Percentiles rank a stretch among this genome's conserved stretches.
phyloP scores from a whole-genome alignment of 2,113 vertebrate species.

The Calonectris borealis region DNA sequence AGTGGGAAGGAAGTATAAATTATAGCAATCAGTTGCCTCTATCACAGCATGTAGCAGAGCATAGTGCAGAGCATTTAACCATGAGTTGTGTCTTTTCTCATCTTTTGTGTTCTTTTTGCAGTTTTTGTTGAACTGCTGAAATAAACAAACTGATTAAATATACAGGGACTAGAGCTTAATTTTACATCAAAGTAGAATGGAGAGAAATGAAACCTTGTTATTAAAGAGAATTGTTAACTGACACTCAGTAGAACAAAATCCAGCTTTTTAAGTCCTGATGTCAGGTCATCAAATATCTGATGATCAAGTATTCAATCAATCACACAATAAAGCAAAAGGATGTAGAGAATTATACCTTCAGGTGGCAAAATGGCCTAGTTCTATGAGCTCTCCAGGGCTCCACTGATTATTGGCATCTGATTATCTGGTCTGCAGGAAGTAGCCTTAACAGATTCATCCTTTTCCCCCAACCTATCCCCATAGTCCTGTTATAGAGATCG shows the following conservation, averaged over 20 bases:
- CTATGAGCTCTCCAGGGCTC: background rate
- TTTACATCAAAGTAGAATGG: background rate
- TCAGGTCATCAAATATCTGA: background rate
- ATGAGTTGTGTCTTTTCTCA: background rate
- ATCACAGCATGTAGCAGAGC: background rate
- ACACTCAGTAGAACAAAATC: background rate
- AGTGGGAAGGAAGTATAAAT: slow-evolving; percentile 28
- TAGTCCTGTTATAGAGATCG: background rate
- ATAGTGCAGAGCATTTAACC: background rate
- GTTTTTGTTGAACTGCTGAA: background rate
- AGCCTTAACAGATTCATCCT: background rate
- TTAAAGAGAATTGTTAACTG: background rate
- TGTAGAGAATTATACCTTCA: background rate
- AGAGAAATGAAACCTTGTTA: background rate
- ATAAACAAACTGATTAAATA: background rate
- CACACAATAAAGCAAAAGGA: background rate
- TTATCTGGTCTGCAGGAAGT: background rate
- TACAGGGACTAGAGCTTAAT: background rate
- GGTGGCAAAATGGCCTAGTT: background rate
- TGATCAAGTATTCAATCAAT: background rate
- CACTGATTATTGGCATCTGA: background rate
- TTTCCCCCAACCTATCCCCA: background rate
- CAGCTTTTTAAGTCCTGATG: background rate
- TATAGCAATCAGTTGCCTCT: slow-evolving; percentile 10
- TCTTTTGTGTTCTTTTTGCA: background rate